Evolutionary conservation across 2,797 vertebrate genomes (phyloP).

Genomic region (Acanthornis magna): DNA sequence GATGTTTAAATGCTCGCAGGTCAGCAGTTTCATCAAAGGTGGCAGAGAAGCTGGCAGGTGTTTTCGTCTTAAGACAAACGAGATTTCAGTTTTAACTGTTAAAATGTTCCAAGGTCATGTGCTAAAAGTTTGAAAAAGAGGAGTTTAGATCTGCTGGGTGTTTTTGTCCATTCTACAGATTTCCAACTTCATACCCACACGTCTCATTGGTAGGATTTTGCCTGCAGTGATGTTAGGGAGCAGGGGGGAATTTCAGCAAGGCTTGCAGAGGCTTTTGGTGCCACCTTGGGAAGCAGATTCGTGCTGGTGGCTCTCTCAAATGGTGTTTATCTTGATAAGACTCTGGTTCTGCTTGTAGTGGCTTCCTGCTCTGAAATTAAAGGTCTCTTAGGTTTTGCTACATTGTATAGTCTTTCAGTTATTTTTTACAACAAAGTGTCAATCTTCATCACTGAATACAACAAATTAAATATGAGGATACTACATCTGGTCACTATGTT

Average conservation of each 20-base stretch:
- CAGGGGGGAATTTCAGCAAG: neutral
- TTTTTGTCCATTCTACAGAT: neutral
- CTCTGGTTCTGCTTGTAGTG: neutral
- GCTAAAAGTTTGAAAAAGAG: neutral
- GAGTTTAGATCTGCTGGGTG: neutral
- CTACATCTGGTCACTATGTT: neutral
- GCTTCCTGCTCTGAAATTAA: neutral
- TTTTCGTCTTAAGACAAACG: neutral
- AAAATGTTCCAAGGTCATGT: neutral
- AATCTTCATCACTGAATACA: too few relatives aligned
- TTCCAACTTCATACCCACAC: neutral
- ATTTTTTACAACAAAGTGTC: neutral
- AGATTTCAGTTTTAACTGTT: neutral
- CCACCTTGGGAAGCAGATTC: neutral
- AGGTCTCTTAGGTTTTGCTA: neutral
- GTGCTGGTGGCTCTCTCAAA: neutral
- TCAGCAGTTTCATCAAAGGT: neutral
- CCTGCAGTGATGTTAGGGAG: neutral
- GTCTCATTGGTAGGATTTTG: neutral
- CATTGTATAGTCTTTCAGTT: neutral
- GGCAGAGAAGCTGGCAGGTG: neutral
- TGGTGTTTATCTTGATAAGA: fast-evolving
- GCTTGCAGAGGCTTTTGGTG: neutral
- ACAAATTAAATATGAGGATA: neutral
- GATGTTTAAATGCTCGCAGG: neutral